A percentile compares a stretch with the other conserved stretches of the same genome.
Conservation (phyloP, 2,888 invertebrate species). For the Ichneumon xanthorius region DNA sequence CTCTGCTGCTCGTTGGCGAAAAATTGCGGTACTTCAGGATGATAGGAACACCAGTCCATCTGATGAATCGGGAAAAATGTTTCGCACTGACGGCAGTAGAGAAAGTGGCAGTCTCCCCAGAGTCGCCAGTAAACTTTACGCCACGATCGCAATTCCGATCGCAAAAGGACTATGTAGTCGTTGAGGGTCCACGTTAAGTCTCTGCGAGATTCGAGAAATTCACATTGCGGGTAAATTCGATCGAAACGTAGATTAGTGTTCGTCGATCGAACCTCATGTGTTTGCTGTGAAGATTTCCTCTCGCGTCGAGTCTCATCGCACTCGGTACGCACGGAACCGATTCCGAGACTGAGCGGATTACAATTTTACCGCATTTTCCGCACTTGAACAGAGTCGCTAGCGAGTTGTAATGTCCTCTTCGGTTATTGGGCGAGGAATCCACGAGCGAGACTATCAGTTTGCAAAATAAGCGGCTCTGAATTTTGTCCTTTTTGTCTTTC, state of each 20-base stretch:
- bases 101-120: conserved; percentile 96
- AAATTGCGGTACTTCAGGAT: conserved; percentile 92
- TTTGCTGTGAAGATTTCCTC: conserved; percentile 90
- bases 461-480: conserved; percentile 93
- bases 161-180: conserved; percentile 91
- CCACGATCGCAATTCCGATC: conserved; percentile 94
- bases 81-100: conserved; percentile 93
- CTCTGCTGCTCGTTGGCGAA: conserved; percentile 90
- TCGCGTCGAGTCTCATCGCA: conserved; percentile 90
- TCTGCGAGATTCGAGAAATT: conserved; percentile 81
- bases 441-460: conserved; percentile 92
- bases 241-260: neutral
- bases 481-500: conserved; percentile 95
- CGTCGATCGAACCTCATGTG: conserved; percentile 87
- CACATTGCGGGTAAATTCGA: neutral
- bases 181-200: conserved; percentile 93
- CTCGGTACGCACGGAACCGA: conserved; percentile 91
- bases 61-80: conserved; percentile 91
- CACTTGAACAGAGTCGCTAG: conserved; percentile 92
- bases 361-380: conserved; percentile 90
- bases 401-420: conserved; percentile 93
- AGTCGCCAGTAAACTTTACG: conserved; percentile 96
- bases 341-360: conserved; percentile 90
- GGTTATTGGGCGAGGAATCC: conserved; percentile 91
- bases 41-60: conserved; percentile 93